Evolutionary conservation across 2,797 vertebrate species (phyloP).

Genomic region (Paramormyrops hopkinsi): DNA sequence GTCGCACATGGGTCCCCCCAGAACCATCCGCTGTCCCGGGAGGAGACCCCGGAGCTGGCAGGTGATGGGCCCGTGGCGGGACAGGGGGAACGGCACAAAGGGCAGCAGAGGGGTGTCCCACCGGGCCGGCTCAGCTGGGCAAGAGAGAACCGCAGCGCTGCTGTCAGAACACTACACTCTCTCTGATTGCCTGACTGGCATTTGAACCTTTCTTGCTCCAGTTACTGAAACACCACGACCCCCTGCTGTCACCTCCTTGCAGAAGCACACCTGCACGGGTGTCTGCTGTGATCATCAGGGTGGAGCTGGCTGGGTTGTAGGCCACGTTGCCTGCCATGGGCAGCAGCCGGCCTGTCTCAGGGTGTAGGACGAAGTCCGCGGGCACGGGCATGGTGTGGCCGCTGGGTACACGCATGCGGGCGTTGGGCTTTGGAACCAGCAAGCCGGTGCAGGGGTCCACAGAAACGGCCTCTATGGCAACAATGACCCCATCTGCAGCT

Average conservation of each 20-base stretch:
- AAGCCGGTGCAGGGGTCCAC: conserved; percentile 64
- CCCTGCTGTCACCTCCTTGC: background rate
- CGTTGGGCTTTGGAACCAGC: conserved; percentile 57
- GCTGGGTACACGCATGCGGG: conserved; percentile 62
- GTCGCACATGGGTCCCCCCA: conserved; percentile 75
- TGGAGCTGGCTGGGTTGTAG: conserved; percentile 63
- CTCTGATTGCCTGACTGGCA: background rate
- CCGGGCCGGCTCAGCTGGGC: conserved; percentile 56
- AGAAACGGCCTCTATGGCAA: conserved; percentile 41
- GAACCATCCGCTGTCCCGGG: conserved; percentile 55
- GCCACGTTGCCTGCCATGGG: conserved; percentile 70
- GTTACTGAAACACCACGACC: background rate
- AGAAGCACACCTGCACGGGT: conserved; percentile 48
- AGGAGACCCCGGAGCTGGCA: conserved; percentile 57
- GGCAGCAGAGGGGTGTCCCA: conserved; percentile 68
- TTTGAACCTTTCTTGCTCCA: background rate
- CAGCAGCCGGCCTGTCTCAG: conserved; percentile 69
- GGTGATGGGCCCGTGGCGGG: conserved; percentile 53
- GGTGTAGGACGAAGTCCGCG: conserved; percentile 69
- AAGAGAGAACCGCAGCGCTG: background rate
- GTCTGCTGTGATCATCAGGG: conserved; percentile 64
- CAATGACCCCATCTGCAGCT: conserved; percentile 57
- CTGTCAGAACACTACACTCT: background rate
- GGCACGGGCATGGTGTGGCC: conserved; percentile 64
- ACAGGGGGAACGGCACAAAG: conserved; percentile 70